These are phyloP conservation scores for Taurulus bubalis DNA, from an alignment of 2,113 vertebrate species.

Conservation along the genomic window DNA sequence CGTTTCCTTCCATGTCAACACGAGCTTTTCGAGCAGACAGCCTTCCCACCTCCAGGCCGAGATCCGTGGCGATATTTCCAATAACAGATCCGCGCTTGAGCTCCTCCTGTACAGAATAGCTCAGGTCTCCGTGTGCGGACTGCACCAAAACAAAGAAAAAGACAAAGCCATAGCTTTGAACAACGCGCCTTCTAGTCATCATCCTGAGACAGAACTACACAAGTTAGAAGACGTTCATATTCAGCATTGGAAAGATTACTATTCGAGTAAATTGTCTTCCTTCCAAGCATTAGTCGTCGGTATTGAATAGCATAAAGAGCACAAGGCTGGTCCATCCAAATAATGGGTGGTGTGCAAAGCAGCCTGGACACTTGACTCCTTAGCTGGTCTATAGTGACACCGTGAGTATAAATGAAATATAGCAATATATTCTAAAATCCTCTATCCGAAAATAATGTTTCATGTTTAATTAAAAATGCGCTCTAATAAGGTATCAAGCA, in stretches of 20 bases:
- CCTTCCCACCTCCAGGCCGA: slow-evolving; percentile 74
- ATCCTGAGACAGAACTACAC: neutral
- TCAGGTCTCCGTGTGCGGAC: slow-evolving; percentile 67
- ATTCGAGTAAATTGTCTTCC: too few species aligned
- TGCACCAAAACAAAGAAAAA: slow-evolving; percentile 51
- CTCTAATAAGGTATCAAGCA: too few species aligned
- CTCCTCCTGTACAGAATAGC: slow-evolving; percentile 84
- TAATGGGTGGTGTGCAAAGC: slow-evolving; percentile 38
- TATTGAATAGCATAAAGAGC: neutral
- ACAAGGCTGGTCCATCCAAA: neutral
- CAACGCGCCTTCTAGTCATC: neutral
- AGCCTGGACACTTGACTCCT: neutral
- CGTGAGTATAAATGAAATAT: slow-evolving; percentile 40
- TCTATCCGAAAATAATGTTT: too few species aligned
- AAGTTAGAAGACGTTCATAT: neutral
- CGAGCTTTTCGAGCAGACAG: slow-evolving; percentile 79
- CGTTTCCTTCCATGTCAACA: slow-evolving; percentile 63
- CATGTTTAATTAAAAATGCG: too few species aligned
- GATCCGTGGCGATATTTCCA: slow-evolving; percentile 85
- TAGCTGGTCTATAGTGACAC: slow-evolving; percentile 65
- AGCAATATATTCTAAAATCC: too few species aligned
- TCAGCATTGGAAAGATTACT: too few species aligned
- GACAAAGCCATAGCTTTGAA: slow-evolving; percentile 14
- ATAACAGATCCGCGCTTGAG: slow-evolving; percentile 83
- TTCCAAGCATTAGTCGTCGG: neutral